These are phyloP conservation scores for Xylophagus ater DNA, from an alignment of 2,888 invertebrate genomes.

Conservation along the genomic window DNA sequence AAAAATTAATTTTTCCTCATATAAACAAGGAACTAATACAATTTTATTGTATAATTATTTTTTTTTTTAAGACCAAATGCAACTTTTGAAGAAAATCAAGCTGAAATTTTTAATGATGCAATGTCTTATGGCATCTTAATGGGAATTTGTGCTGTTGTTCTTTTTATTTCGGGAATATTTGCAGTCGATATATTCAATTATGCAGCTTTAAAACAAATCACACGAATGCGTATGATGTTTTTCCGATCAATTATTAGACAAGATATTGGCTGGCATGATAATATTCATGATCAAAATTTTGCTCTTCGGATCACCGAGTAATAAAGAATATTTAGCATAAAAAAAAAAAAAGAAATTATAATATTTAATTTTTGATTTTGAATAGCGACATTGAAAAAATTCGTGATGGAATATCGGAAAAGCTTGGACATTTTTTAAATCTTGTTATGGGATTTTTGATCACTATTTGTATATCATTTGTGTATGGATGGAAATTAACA, in stretches of 20 bases:
- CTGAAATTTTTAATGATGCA: constrained; percentile 54
- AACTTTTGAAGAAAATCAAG: constrained; percentile 43
- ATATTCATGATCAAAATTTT: constrained; percentile 58
- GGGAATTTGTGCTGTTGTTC: constrained; percentile 44
- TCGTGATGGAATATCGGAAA: constrained; percentile 76
- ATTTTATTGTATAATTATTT: not conserved
- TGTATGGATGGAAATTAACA: constrained; percentile 78
- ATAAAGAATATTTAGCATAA: constrained; percentile 20
- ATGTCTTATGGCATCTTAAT: constrained; percentile 55
- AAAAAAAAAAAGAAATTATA: not conserved
- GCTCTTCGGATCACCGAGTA: constrained; percentile 65
- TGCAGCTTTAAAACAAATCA: constrained; percentile 51
- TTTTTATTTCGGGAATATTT: constrained; percentile 52
- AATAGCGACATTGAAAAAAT: constrained; percentile 64
- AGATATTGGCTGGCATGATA: constrained; percentile 65
- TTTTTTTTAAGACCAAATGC: constrained; percentile 41
- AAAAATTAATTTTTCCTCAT: not conserved
- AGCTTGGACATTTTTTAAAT: constrained; percentile 65
- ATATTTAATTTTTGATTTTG: constrained; percentile 7
- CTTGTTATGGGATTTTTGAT: constrained; percentile 38
- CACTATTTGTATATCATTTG: constrained; percentile 60
- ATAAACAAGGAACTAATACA: constrained; percentile 9
- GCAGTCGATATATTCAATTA: constrained; percentile 58
- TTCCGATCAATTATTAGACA: constrained; percentile 55
- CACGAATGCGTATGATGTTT: constrained; percentile 49